These are phyloP conservation scores for Leucoptera coffeella DNA, from an alignment of 2,888 invertebrate genomes.

Conservation along the genomic window DNA sequence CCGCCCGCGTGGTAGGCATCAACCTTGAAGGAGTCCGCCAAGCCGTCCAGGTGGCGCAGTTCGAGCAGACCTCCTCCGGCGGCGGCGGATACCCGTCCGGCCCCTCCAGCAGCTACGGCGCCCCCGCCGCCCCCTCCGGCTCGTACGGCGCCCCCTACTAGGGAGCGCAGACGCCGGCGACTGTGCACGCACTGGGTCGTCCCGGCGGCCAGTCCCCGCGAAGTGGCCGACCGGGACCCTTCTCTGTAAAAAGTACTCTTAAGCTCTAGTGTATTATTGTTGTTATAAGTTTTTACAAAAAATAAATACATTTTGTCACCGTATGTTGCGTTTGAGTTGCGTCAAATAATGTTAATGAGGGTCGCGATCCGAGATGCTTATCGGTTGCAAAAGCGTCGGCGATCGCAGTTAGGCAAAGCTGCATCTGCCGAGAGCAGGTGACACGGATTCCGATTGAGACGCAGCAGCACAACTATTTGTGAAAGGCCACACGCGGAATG, in stretches of 20 bases:
- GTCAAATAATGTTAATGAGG: too few relatives aligned
- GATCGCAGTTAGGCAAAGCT: too few relatives aligned
- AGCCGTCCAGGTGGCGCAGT: conserved; percentile 83
- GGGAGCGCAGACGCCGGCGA: conserved; percentile 39
- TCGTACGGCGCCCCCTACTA: conserved; percentile 67
- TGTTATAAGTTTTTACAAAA: conserved; percentile 34
- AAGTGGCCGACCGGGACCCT: too few relatives aligned
- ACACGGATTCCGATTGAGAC: too few relatives aligned
- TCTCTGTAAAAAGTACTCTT: conserved; percentile 45
- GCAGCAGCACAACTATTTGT: too few relatives aligned
- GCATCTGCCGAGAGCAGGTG: too few relatives aligned
- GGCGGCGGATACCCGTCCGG: conserved; percentile 38
- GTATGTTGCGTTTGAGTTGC: conserved; percentile 17
- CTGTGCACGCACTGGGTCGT: conserved; percentile 42
- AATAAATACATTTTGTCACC: conserved; percentile 55
- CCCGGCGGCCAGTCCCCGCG: conserved; percentile 31
- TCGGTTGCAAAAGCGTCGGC: too few relatives aligned
- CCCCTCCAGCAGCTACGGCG: conserved; percentile 54
- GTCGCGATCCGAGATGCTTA: too few relatives aligned
- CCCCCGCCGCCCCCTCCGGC: conserved; percentile 58
- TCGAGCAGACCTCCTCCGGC: conserved; percentile 56
- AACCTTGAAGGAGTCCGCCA: conserved; percentile 81
- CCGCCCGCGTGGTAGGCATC: conserved; percentile 72
- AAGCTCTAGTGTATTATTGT: conserved; percentile 37
- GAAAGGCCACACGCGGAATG: too few relatives aligned